Evolutionary conservation across 2,797 vertebrate genomes (phyloP).

Genomic region (Streptopelia turtur): DNA sequence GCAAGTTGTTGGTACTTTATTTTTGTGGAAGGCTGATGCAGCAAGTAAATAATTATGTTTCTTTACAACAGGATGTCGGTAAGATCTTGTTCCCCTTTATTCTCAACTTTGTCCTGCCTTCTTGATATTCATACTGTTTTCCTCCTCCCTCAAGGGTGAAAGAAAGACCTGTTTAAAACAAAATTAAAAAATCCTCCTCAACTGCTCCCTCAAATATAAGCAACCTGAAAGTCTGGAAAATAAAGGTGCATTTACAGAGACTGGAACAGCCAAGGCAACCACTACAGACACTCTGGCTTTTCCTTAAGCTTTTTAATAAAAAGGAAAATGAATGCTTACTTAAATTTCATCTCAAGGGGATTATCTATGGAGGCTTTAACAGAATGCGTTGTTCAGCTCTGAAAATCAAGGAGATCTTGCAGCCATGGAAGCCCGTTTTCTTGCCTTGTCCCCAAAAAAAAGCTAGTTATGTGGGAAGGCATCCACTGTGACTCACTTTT

Average conservation of each 20-base stretch:
- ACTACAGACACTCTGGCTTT: background rate
- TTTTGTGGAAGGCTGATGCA: background rate
- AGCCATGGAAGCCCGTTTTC: background rate
- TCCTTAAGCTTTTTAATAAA: background rate
- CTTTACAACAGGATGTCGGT: background rate
- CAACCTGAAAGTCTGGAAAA: background rate
- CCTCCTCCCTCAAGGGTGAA: background rate
- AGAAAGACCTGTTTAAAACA: background rate
- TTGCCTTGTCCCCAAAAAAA: background rate
- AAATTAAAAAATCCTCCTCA: background rate
- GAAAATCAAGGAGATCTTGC: background rate
- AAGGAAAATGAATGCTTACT: background rate
- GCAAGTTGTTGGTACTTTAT: background rate
- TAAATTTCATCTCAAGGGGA: background rate
- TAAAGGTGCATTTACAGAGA: background rate
- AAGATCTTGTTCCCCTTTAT: background rate
- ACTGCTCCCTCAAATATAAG: background rate
- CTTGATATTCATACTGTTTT: background rate
- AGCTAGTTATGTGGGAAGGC: background rate
- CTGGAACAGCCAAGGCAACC: background rate
- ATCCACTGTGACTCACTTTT: background rate
- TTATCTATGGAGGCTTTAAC: background rate
- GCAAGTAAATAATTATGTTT: background rate
- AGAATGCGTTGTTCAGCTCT: background rate
- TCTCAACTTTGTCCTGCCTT: background rate